These are phyloP conservation scores for Melanotaenia pygmaea DNA, from an alignment of 2,797 vertebrate genomes.

Conservation along the genomic window DNA sequence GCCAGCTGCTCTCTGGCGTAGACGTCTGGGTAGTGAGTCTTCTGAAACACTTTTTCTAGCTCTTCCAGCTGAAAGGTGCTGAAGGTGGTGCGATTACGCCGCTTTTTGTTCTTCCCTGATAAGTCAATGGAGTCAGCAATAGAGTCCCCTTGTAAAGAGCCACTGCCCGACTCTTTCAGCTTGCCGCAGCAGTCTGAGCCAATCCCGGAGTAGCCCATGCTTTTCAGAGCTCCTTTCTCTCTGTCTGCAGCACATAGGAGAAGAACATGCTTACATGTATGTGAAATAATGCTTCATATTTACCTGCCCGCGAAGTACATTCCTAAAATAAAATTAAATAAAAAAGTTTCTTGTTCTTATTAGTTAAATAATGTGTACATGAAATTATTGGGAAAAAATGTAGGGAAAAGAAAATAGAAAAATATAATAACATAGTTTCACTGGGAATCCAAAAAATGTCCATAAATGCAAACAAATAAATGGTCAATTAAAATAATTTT, in stretches of 20 bases:
- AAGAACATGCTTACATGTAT: background rate
- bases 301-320: background rate
- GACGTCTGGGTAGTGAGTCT: constrained; percentile 93
- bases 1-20: constrained; percentile 94
- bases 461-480: background rate
- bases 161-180: constrained; percentile 77
- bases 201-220: constrained; percentile 80
- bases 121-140: constrained; percentile 86
- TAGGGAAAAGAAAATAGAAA: background rate
- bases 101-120: constrained; percentile 91
- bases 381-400: background rate
- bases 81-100: constrained; percentile 94
- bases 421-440: background rate
- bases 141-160: constrained; percentile 76
- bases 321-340: background rate
- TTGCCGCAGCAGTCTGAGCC: constrained; percentile 83
- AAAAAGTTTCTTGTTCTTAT: background rate
- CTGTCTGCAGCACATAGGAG: constrained; percentile 69
- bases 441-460: background rate
- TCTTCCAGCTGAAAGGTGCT: constrained; percentile 95
- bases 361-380: background rate
- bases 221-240: constrained; percentile 84
- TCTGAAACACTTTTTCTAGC: constrained; percentile 95
- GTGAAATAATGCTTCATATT: background rate
- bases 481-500: background rate